Evolutionary conservation across 2,113 vertebrate species (phyloP), one percentile per base, ranked within the genome.

Genomic region (Rhinoderma darwinii): DNA sequence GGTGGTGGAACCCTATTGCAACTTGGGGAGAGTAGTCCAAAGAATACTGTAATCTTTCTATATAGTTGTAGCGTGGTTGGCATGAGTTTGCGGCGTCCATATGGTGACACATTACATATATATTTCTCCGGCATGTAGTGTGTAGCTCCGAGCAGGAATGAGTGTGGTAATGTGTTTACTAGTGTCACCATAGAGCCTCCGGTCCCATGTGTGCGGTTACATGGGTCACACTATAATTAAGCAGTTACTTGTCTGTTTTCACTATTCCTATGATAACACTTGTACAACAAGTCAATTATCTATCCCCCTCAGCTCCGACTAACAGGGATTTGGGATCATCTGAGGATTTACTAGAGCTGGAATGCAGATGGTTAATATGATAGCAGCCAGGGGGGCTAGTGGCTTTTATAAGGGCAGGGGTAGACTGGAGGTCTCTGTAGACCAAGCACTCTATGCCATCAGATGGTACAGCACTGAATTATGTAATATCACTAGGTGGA

Each of bases 151-250:
- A 6, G 37, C 32, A 22, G 70, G 9, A 0, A 41, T 7, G 25
- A 41, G 27, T 56, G n/a, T 47, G 25, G 47, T 27, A 51, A 10
- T 27, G 50, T 79, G 76, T 81, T 39, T 81, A 14, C n/a, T 22
- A 6, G 10, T 47, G 61, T 83, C 63, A 35, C 81, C 81, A 83
- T 68, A 82, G 81, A 50, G 27, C 25, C 61, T 32, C 1, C 15
- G 27, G 0, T 83, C 81, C 81, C 81, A 27, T 22, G 81, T 25
- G 81, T 51, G 27, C 44, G 20, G 39, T 47, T 14, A 1, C 39
- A 47, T 22, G 81, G 37, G 61, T 50, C 27, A 83, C 41, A 50
- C 61, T 83, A 51, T 50, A 70, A 83, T 83, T 51, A 72, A 30
- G 59, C 79, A 80, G 32, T 25, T 47, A 5, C 1, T 51, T n/a